Evolutionary conservation across 1,140 invertebrate species (phyloP), one percentile per base, ranked within the genome.

Genomic region (Mya arenaria): DNA sequence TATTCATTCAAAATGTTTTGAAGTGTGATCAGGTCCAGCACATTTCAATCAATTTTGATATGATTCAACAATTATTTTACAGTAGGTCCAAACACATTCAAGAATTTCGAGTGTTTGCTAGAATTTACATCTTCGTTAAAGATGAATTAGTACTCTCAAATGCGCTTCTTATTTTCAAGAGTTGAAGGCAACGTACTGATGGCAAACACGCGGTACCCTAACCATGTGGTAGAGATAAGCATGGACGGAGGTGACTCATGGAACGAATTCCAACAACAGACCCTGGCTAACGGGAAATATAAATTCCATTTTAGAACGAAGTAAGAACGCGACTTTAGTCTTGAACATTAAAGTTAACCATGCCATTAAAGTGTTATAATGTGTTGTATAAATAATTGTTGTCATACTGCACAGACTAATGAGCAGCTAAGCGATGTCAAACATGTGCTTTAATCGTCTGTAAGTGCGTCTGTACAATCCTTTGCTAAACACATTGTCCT

Each of bases 151-250:
- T 52, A 10, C 17, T 52, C 17, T n/a, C 1, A 8, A 8, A 4
- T 52, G 48, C n/a, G n/a, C n/a, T 17, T 60, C 23, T 6, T 37
- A 19, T 69, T 6, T 13, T 60, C 19, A n/a, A 73, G 71, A 58
- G 25, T 73, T 3, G 37, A 73, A 39, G 71, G 48, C 28, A 30
- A 36, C 10, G 10, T 17, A 1, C 55, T 73, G 30, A 60, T 60
- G 30, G 71, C 41, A 4, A 73, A 73, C 30, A 73, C 71, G 39
- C 41, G 41, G 48, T 73, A 58, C 60, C 23, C 71, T 19, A 60
- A 60, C 32, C 30, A 39, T 8, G 2, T 60, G 1, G 56, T 73
- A 10, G 71, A 73, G 17, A 58, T 55, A 19, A 48, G 41, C 28
- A 5, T 10, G 0, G 44, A 77, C 28, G 25, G 55, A n/a, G 58